Evolutionary conservation across 1,140 invertebrate species (phyloP).

Genomic region (Portunus trituberculatus): DNA sequence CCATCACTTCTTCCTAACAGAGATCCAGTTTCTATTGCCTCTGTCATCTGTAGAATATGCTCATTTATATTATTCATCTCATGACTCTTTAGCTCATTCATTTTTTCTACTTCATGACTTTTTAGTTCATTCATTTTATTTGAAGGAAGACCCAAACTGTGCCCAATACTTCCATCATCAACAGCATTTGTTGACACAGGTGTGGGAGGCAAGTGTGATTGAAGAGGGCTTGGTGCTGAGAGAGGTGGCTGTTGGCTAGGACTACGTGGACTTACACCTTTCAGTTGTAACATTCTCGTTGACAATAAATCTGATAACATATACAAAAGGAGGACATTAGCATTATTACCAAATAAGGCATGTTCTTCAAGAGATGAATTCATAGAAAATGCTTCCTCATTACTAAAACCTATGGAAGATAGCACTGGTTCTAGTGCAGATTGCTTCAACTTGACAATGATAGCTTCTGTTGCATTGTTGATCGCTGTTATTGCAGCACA

Average conservation of each 20-base stretch:
- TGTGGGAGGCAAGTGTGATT: constrained; percentile 44
- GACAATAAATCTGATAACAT: constrained; percentile 76
- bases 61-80: constrained; percentile 65
- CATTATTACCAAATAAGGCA: constrained; percentile 73
- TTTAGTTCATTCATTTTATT: constrained; percentile 55
- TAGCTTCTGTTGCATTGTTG: constrained; percentile 75
- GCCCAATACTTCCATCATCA: constrained; percentile 42
- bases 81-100: constrained; percentile 66
- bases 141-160: constrained; percentile 52
- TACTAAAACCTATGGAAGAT: constrained; percentile 66
- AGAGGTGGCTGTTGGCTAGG: constrained; percentile 60
- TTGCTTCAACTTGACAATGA: constrained; percentile 73
- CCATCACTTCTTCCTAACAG: constrained; percentile 64
- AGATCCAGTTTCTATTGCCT: constrained; percentile 74
- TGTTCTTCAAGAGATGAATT: constrained; percentile 72
- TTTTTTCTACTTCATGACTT: constrained; percentile 61
- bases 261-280: constrained; percentile 58
- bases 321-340: constrained; percentile 75
- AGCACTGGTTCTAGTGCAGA: constrained; percentile 63
- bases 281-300: constrained; percentile 66
- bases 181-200: constrained; percentile 31
- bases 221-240: constrained; percentile 43
- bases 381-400: constrained; percentile 74
- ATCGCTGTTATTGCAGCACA: constrained; percentile 70
- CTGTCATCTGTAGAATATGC: constrained; percentile 73